Evolutionary conservation across 2,797 vertebrate species (phyloP).

Genomic region (Rhabdophis nuchalis): DNA sequence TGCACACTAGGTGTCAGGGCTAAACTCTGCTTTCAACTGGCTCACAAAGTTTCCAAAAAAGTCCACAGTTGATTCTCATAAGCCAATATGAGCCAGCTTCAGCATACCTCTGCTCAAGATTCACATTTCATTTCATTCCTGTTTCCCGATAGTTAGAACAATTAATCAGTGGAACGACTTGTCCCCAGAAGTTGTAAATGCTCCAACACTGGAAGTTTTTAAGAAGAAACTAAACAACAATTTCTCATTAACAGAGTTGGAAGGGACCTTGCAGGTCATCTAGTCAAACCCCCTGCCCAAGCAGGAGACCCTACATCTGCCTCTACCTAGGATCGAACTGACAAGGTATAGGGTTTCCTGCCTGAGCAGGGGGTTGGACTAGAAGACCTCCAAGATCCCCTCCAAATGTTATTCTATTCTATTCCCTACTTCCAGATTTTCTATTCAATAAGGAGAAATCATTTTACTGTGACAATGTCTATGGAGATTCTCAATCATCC

Average conservation of each 20-base stretch:
- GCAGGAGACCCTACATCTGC: too few relatives aligned
- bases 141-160: background rate
- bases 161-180: background rate
- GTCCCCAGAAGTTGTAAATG: background rate
- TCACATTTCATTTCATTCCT: background rate
- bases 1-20: background rate
- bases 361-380: too few relatives aligned
- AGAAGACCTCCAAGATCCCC: too few relatives aligned
- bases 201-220: background rate
- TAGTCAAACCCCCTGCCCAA: too few relatives aligned
- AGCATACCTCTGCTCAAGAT: background rate
- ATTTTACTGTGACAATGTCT: background rate
- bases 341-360: background rate
- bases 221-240: background rate
- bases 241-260: too few relatives aligned
- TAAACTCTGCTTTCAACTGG: background rate
- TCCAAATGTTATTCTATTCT: too few relatives aligned
- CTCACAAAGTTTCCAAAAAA: background rate
- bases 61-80: background rate
- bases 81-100: background rate
- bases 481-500: background rate
- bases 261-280: too few relatives aligned
- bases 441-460: background rate
- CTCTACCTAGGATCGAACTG: too few relatives aligned
- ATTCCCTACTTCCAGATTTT: background rate